A percentile compares a stretch with the other conserved stretches of the same genome.
phyloP scores from a whole-genome alignment of 2,888 invertebrate species.

The Copidosoma aretas region DNA sequence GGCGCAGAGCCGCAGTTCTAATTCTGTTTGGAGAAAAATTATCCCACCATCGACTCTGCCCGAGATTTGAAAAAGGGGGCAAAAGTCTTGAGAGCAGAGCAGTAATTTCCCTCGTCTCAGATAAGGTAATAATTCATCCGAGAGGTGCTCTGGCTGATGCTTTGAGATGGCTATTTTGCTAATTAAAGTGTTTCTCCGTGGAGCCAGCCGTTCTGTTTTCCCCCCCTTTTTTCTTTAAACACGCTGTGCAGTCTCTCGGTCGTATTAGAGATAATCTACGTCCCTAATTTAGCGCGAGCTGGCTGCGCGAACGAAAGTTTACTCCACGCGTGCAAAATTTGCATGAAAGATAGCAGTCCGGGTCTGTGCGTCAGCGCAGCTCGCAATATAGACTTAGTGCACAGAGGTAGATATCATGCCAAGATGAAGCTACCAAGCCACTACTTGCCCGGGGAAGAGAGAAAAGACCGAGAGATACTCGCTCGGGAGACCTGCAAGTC shows the following conservation, averaged over 20 bases:
- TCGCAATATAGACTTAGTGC: not conserved
- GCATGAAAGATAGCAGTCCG: conserved; percentile 17
- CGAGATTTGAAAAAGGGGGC: no score
- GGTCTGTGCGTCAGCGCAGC: no score
- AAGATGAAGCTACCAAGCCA: conserved; percentile 19
- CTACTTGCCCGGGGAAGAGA: not conserved
- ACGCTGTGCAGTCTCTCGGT: not conserved
- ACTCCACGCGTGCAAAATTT: conserved; percentile 23
- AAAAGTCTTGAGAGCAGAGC: no score
- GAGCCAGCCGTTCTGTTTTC: not conserved
- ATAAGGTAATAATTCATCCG: no score
- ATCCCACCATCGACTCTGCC: no score
- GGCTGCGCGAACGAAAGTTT: conserved; percentile 17
- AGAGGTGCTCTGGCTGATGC: not conserved
- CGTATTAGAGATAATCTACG: conserved; percentile 23
- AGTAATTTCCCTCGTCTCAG: no score
- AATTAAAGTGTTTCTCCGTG: not conserved
- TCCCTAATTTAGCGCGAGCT: conserved; percentile 26
- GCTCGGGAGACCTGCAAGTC: conserved; percentile 21
- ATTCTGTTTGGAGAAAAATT: no score
- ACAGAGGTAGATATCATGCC: conserved; percentile 17
- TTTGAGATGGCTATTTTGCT: conserved; percentile 1
- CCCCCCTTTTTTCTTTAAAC: not conserved
- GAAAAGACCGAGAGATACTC: conserved; percentile 10
- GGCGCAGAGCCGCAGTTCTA: no score